These are phyloP conservation scores for Gymnogyps californianus DNA, from an alignment of 2,113 vertebrate genomes.

Conservation along the genomic window DNA sequence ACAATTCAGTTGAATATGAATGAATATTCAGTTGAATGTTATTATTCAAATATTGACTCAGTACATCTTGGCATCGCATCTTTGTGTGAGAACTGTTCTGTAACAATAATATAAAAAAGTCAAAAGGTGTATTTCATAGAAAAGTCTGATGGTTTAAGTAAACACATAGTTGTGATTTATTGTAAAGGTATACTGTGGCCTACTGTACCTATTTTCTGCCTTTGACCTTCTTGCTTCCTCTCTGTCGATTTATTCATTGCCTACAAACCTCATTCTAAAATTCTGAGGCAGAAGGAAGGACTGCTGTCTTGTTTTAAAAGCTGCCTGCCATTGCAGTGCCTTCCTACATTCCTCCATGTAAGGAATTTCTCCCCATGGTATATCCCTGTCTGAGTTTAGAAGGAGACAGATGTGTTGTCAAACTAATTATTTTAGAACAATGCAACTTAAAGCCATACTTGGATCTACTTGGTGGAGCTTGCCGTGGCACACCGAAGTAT, in stretches of 20 bases:
- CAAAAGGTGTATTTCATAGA: neutral
- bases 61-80: neutral
- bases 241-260: neutral
- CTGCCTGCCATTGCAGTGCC: neutral
- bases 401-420: neutral
- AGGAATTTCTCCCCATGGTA: neutral
- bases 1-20: neutral
- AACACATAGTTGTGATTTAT: neutral
- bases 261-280: neutral
- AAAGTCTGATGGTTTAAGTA: neutral
- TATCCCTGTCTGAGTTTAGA: neutral
- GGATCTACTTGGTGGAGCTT: neutral
- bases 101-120: neutral
- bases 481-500: neutral
- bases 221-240: neutral
- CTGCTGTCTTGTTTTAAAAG: neutral
- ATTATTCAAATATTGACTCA: neutral
- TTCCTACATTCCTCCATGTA: neutral
- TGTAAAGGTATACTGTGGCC: neutral
- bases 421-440: neutral
- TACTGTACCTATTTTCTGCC: neutral
- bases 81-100: neutral
- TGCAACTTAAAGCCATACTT: neutral
- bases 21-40: neutral
- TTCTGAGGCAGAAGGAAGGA: neutral